Percentiles rank a stretch among this genome's conserved stretches.
Conservation (phyloP, 2,888 invertebrate species). For the Lamproptera curius region DNA sequence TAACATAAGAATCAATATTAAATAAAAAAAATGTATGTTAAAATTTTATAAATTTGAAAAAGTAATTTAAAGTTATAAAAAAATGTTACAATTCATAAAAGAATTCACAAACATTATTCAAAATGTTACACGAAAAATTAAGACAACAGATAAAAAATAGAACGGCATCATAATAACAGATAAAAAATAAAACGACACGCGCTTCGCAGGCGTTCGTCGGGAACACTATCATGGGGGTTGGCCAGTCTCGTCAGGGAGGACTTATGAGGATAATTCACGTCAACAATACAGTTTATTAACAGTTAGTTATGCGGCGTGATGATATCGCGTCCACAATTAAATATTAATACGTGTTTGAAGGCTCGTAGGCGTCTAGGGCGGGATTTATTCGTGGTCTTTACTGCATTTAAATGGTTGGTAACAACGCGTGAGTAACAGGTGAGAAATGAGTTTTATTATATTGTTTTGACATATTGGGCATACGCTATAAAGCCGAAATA, state of each 20-base stretch:
- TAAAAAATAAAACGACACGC: neutral
- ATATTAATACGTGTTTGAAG: constrained; percentile 69
- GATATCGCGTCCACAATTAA: constrained; percentile 75
- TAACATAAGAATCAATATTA: no score
- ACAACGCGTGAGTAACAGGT: constrained; percentile 47
- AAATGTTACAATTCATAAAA: no score
- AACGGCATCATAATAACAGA: no score
- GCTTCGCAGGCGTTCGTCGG: constrained; percentile 16
- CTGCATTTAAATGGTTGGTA: constrained; percentile 38
- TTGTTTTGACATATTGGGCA: no score
- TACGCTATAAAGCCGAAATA: no score
- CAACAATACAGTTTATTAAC: constrained; percentile 75
- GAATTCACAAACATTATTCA: no score
- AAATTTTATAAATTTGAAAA: no score
- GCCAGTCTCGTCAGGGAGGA: constrained; percentile 48
- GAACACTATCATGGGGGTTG: constrained; percentile 42
- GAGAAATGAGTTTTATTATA: no score
- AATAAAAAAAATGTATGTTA: no score
- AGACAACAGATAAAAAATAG: no score
- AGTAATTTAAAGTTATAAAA: no score
- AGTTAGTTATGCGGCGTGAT: constrained; percentile 70
- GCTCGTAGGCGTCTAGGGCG: constrained; percentile 49
- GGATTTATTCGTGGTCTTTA: constrained; percentile 52
- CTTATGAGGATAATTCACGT: constrained; percentile 73
- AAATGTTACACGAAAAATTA: no score